These are phyloP conservation scores for Drosophila kepulauana DNA, from an alignment of 1,140 invertebrate genomes.

Conservation along the genomic window DNA sequence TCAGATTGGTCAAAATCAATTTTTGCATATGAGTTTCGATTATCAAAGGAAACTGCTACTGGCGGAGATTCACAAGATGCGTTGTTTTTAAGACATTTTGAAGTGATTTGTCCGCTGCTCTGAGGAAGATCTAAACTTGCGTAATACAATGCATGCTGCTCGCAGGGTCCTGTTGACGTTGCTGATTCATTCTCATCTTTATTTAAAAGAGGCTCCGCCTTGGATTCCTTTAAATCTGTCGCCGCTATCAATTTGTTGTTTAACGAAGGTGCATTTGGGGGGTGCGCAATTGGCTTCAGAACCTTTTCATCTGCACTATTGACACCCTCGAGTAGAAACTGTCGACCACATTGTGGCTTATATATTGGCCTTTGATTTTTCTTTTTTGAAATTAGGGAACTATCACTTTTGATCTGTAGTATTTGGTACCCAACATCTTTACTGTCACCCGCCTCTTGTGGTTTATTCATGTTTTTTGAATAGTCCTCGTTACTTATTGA, in stretches of 20 bases:
- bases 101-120: slow-evolving; percentile 61
- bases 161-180: slow-evolving; percentile 79
- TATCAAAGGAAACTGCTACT: slow-evolving; percentile 83
- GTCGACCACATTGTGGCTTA: slow-evolving; percentile 67
- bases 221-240: slow-evolving; percentile 19
- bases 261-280: slow-evolving; percentile 16
- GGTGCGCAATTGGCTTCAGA: slow-evolving; percentile 8
- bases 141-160: slow-evolving; percentile 87
- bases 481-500: slow-evolving; percentile 75
- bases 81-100: slow-evolving; percentile 69
- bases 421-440: slow-evolving; percentile 74
- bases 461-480: slow-evolving; percentile 53
- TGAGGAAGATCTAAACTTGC: slow-evolving; percentile 88
- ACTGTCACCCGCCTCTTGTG: slow-evolving; percentile 36
- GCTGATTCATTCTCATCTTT: slow-evolving; percentile 37
- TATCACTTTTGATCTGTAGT: slow-evolving; percentile 78
- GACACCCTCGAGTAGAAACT: slow-evolving; percentile 49
- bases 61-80: slow-evolving; percentile 66
- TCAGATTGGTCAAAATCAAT: slow-evolving; percentile 90
- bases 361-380: slow-evolving; percentile 73
- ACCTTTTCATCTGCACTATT: slow-evolving; percentile 41
- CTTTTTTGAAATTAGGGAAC: slow-evolving; percentile 74
- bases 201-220: slow-evolving; percentile 24
- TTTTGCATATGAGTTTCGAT: slow-evolving; percentile 89
- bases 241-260: slow-evolving; percentile 23